These are phyloP conservation scores for Aurelia sp. DNA, from an alignment of 30 jellyfish, hydroid and myxozoan genomes.

Conservation along the genomic window DNA sequence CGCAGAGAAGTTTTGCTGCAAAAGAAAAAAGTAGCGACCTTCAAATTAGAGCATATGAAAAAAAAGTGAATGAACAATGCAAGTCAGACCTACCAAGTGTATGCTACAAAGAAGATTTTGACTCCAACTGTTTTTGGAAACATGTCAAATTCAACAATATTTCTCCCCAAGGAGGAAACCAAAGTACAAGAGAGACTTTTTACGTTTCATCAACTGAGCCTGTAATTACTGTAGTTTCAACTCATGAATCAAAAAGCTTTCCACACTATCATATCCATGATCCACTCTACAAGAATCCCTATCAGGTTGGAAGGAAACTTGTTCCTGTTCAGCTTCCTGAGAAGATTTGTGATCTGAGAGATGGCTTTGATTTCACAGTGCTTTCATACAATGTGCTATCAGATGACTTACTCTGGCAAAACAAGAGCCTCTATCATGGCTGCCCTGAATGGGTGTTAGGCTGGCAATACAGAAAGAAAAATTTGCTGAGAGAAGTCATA, in stretches of 20 bases:
- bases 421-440: constrained; percentile 56
- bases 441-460: constrained; percentile 60
- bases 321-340: constrained; percentile 14
- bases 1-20: too few relatives aligned
- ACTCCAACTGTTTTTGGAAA: background rate
- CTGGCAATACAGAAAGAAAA: constrained; percentile 87
- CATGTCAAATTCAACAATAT: background rate
- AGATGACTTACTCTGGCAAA: constrained; percentile 78
- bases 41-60: too few relatives aligned
- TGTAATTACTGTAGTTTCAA: background rate
- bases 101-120: background rate
- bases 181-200: background rate
- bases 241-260: background rate
- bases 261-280: constrained; percentile 33
- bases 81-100: background rate
- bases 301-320: constrained; percentile 51
- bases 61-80: too few relatives aligned
- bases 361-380: constrained; percentile 79
- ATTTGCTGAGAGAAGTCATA: constrained; percentile 77
- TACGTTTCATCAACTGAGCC: background rate
- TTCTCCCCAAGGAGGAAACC: background rate
- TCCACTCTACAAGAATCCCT: constrained; percentile 40
- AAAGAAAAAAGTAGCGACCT: too few relatives aligned
- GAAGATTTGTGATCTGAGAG: background rate
- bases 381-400: constrained; percentile 95